Evolutionary conservation across 2,113 vertebrate species (phyloP), one percentile per base, ranked within the genome.

Genomic region (Pao palembangensis): DNA sequence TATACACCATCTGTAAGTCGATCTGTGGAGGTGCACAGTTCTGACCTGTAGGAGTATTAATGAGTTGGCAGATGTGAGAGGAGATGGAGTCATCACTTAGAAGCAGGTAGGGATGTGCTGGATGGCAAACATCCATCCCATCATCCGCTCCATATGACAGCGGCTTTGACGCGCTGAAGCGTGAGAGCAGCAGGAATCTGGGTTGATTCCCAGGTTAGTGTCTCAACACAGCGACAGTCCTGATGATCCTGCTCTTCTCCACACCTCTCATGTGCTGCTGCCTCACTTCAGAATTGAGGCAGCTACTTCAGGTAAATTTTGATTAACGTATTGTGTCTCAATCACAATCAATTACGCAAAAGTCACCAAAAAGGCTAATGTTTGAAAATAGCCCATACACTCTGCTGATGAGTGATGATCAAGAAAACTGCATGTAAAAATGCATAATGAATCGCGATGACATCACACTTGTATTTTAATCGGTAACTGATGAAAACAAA

Each of bases 131-230:
- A 79, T 81, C 70, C 67, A 80, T 72, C 76, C 75, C 73, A 80
- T 83, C 80, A 79, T 81, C 55, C 63, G 72, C 79, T 83, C 81
- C 83, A 79, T 68, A 73, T 64, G 79, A 76, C 78, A 72, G 47
- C 67, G 44, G 62, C 77, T 59, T 48, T 28, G 69, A 74, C 69
- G 69, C 38, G 76, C 49, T 69, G 61, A 62, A 76, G 75, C 75
- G 23, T 69, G 69, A 83, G 57, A 28, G 61, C 58, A 71, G 69
- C 67, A 72, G 64, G 67, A 60, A 83, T 78, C 73, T 76, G 55
- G 85, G 76, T 80, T 58, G 46, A 41, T 25, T 21, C 31, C 48
- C 57, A 25, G 34, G 4, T 44, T 49, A 46, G 10, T 51, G 2
- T 51, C 25, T 2, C 16, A 8, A 11, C 51, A n/a, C 16, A 6